Base-by-base conservation (phyloP, 2,888 invertebrate species). In the Scaptodrosophila latifasciaeformis region DNA sequence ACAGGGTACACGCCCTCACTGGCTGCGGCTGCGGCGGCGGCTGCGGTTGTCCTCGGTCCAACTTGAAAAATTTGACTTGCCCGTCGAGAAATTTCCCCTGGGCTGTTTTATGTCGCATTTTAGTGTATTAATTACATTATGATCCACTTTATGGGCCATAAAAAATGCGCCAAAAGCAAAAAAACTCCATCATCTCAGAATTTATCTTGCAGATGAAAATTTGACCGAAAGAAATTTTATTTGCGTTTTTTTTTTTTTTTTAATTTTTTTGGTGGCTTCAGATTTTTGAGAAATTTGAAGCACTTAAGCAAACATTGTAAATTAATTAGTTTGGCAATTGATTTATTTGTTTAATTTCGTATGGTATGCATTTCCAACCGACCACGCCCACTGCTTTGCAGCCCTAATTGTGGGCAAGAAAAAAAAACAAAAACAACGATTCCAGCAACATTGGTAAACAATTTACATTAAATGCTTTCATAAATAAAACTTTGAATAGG, bases 91-190 rank as follows among this genome's bases (percentile, higher is more conserved):
- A 71, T 68, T 67, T 65, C 66, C 81, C 70, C 62, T 44, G 48
- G 67, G 82, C 74, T 59, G 63, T 81, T 69, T 81, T 67, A 77
- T 82, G 83, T 82, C 83, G 80, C 82, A 83, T 83, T 83, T 83
- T 76, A 70, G 81, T 69, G 80, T 74, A 83, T 83, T 83, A 83
- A 83, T 83, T 83, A 83, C 82, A 82, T 74, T 76, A 80, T 78
- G 78, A 75, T 72, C 75, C 75, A 75, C 69, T 74, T 74, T 74
- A 74, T 77, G 69, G 12, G 60, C 7, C 75, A 74, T 75, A 64
- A 75, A 75, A 75, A 65, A 75, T 78, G 65, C 62, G 67, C 55
- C 47, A 55, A 48, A 30, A 52, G 17, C 35, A 49, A 34, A 12
- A 12, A 34, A 34, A 34, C 12, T 15, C 34, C 12, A 34, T 34